Conservation (phyloP, 2,113 vertebrate genomes). For the Elephantulus edwardii region DNA sequence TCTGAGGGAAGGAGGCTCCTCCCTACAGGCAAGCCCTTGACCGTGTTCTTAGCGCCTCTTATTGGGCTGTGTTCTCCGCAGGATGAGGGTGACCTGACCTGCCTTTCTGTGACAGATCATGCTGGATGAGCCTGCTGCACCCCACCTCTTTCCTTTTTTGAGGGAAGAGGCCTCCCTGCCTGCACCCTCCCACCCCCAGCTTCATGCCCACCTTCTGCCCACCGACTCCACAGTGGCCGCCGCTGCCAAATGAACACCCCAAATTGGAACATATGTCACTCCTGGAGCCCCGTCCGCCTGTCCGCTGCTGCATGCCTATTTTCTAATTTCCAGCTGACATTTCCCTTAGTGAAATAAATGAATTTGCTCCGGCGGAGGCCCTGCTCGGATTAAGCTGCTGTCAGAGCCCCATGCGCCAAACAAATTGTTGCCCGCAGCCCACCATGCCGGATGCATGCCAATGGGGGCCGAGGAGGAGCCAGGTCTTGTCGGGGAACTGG, state of each 20-base stretch:
- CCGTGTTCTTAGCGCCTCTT: too few species aligned
- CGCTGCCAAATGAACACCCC: conserved; percentile 1
- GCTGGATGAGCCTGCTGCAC: not conserved
- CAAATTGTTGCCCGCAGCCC: conserved; percentile 89
- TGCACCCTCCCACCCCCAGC: not conserved
- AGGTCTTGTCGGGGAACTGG: conserved; percentile 64
- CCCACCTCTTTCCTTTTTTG: not conserved
- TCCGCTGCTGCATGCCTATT: conserved; percentile 77
- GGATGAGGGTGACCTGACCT: not conserved
- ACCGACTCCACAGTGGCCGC: not conserved
- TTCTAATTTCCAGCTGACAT: conserved; percentile 88
- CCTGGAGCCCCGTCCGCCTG: conserved; percentile 58
- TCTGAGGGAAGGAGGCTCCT: not conserved
- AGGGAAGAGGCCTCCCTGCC: not conserved
- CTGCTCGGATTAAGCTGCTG: conserved; percentile 89
- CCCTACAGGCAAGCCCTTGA: not conserved
- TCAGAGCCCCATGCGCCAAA: conserved; percentile 87
- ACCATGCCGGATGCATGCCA: conserved; percentile 86
- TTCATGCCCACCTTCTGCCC: not conserved
- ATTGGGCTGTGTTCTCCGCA: not conserved
- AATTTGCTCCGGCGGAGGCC: conserved; percentile 85
- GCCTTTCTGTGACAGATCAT: not conserved
- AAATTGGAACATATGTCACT: conserved; percentile 71
- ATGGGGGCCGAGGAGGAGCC: conserved; percentile 70
- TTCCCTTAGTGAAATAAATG: conserved; percentile 89